phyloP scores from a whole-genome alignment of 2,888 invertebrate genomes.

The Rhaphigaster nebulosa region DNA sequence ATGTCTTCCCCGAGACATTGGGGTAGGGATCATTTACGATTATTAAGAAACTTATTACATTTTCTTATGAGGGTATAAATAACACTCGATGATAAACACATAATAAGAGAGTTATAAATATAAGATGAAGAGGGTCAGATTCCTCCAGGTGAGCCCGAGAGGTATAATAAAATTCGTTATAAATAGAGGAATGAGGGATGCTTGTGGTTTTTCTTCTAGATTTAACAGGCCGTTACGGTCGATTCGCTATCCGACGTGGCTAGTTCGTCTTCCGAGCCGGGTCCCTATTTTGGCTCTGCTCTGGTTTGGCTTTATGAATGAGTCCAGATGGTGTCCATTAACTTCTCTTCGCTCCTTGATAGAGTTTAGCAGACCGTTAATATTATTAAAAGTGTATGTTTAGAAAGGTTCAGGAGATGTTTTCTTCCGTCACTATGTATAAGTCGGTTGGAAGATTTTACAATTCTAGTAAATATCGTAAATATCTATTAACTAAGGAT shows the following conservation, averaged over 20 bases:
- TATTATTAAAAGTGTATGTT: slow-evolving; percentile 13
- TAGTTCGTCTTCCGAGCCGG: background rate
- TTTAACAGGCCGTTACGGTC: background rate
- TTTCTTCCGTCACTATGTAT: background rate
- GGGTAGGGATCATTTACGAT: background rate
- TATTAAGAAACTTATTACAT: background rate
- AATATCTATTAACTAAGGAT: too few relatives aligned
- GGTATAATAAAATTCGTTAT: slow-evolving; percentile 9
- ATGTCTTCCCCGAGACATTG: too few relatives aligned
- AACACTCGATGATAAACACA: background rate
- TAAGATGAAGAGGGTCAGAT: background rate
- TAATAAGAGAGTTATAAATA: background rate
- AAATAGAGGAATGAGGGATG: slow-evolving; percentile 8
- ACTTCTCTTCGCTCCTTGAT: background rate
- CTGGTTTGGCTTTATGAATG: background rate
- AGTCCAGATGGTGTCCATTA: slow-evolving; percentile 8
- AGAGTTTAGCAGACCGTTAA: background rate
- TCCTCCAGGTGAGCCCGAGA: background rate
- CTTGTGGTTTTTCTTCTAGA: background rate
- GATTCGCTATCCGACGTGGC: background rate
- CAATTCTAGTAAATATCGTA: background rate
- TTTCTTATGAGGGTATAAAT: background rate
- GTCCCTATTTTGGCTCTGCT: background rate
- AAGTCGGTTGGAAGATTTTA: background rate
- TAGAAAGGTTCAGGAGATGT: background rate